A percentile compares a stretch with the other conserved stretches of the same genome.
Evolutionary conservation across 2,113 vertebrate species (phyloP).

Genomic region (Chroicocephalus ridibundus): DNA sequence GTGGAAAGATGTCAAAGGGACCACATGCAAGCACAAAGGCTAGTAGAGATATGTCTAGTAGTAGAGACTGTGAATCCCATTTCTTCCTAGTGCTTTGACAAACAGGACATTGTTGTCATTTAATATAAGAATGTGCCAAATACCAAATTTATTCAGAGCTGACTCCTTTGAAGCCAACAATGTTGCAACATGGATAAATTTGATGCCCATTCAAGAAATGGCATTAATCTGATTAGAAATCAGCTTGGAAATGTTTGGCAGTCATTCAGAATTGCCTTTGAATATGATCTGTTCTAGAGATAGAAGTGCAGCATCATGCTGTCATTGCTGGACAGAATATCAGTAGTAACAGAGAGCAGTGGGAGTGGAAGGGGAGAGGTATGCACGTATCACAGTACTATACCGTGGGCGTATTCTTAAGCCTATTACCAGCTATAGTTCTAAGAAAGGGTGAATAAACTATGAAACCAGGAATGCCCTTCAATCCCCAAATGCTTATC

Average conservation of each 20-base stretch:
- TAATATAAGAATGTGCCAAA: neutral
- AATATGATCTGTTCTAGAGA: neutral
- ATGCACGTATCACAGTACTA: rapidly evolving
- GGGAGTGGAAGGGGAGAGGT: neutral
- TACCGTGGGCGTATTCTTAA: neutral
- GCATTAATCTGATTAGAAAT: neutral
- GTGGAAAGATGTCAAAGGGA: neutral
- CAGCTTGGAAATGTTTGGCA: neutral
- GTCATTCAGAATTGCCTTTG: neutral
- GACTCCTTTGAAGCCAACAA: neutral
- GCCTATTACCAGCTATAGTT: neutral
- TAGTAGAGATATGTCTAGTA: neutral
- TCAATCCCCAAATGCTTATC: neutral
- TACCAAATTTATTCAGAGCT: neutral
- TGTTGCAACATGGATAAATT: neutral
- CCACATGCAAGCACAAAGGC: neutral
- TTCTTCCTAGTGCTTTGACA: neutral
- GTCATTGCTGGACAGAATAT: neutral
- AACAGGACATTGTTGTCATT: neutral
- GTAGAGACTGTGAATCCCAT: neutral
- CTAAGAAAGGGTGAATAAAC: neutral
- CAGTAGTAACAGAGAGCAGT: neutral
- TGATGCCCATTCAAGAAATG: neutral
- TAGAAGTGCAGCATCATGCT: neutral
- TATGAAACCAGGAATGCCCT: neutral